A percentile compares a stretch with the other conserved stretches of the same genome.
Conservation (phyloP, 2,888 invertebrate species). For the Caenorhabditis imperialis region DNA sequence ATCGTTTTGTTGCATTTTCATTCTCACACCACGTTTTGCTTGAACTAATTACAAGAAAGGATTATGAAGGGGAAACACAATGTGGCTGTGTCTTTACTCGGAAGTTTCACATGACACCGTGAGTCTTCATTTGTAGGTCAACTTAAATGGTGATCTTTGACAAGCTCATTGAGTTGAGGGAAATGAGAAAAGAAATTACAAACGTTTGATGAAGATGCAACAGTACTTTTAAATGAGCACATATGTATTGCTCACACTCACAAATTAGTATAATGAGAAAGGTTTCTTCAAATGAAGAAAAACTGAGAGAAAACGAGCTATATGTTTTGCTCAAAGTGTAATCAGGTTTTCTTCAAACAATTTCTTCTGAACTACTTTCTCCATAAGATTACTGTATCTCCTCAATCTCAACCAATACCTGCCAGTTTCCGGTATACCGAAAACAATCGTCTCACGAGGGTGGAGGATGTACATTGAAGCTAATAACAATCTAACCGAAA, state of each 20-base stretch:
- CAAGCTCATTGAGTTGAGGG: background rate
- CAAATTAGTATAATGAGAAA: constrained; percentile 53
- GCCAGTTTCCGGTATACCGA: too few relatives aligned
- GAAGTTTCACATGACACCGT: constrained; percentile 17
- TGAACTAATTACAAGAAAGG: constrained; percentile 50
- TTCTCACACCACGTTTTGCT: constrained; percentile 41
- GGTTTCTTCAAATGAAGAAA: constrained; percentile 32
- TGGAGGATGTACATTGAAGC: too few relatives aligned
- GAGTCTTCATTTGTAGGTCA: background rate
- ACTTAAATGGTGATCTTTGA: too few relatives aligned
- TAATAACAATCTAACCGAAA: too few relatives aligned
- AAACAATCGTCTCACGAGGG: too few relatives aligned
- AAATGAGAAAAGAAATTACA: background rate
- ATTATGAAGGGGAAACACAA: constrained; percentile 44
- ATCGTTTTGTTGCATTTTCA: constrained; percentile 26
- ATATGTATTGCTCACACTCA: too few relatives aligned
- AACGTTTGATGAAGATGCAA: background rate
- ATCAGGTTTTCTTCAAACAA: too few relatives aligned
- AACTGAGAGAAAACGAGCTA: constrained; percentile 13
- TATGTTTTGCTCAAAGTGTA: too few relatives aligned
- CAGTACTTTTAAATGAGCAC: background rate
- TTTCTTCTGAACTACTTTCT: too few relatives aligned
- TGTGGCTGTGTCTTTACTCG: constrained; percentile 45
- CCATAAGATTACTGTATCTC: too few relatives aligned
- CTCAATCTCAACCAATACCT: too few relatives aligned